Evolutionary conservation across 2,888 invertebrate species (phyloP).

Genomic region (Aelia acuminata): DNA sequence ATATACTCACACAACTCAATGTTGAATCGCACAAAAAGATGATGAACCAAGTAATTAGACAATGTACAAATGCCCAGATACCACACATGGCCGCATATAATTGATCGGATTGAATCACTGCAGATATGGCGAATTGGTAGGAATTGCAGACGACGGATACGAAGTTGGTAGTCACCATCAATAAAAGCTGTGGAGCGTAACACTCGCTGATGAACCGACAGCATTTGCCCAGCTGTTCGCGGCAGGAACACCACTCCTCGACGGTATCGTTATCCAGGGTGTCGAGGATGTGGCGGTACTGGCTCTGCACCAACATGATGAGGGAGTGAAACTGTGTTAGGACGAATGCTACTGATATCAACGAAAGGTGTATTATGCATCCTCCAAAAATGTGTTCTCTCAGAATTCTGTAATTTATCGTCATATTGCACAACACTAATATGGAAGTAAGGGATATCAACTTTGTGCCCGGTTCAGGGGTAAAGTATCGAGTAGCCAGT

Average conservation of each 20-base stretch:
- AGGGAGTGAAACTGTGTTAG: neutral
- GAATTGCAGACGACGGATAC: neutral
- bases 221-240: neutral
- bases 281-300: neutral
- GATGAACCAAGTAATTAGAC: neutral
- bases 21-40: neutral
- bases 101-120: neutral
- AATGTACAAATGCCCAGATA: neutral
- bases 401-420: neutral
- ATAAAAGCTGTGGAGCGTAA: slow-evolving; percentile 50
- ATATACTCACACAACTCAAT: neutral
- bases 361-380: neutral
- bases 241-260: slow-evolving; percentile 17
- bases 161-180: slow-evolving; percentile 19
- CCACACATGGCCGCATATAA: neutral
- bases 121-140: neutral
- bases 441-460: neutral
- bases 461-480: neutral
- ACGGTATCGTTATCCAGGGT: neutral
- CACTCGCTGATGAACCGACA: neutral
- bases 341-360: neutral
- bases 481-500: neutral
- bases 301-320: neutral
- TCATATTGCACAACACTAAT: neutral
- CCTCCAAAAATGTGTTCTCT: neutral